Evolutionary conservation across 2,797 vertebrate species (phyloP), one percentile per base, ranked within the genome.

Genomic region (Lerista edwardsae): DNA sequence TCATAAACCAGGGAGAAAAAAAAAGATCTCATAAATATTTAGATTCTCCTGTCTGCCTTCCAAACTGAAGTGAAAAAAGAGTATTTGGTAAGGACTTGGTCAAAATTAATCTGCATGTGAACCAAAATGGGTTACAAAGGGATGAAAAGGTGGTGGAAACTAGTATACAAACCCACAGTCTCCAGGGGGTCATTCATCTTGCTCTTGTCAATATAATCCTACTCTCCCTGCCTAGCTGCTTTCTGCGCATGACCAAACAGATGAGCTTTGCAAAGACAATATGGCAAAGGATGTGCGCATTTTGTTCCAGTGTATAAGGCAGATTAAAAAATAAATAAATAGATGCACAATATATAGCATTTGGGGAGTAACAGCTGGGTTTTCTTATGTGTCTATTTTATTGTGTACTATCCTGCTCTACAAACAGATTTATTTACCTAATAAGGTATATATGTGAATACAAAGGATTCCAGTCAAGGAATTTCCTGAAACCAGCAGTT

Each of bases 31-130:
- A 96, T 97, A 96, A 96, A 97, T 96, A 96, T 96, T 96, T 95
- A 96, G 95, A 92, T 93, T 91, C 86, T 89, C 89, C 76, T 68
- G 65, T 86, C 94, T 91, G 94, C 95, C 93, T 95, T 94, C 93
- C 92, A 93, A 93, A 91, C 84, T 72, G 0, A 82, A 93, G 91
- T 80, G 89, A 93, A 92, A 91, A 89, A 23, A 89, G 86, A 87
- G 91, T 92, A 91, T 96, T 96, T 95, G 94, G 92, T 82, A 91
- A 88, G 93, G 93, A 91, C 94, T 86, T 79, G 92, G 87, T 95
- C 94, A 90, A 94, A 94, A 90, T 88, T 94, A 74, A 97, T 98
- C 96, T 97, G 96, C 97, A 97, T 97, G 96, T 97, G 96, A 98
- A 97, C 95, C 92, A 75, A 87, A 86, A 85, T 72, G 67, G 83